Evolutionary conservation across 2,888 invertebrate genomes (phyloP), one percentile per base, ranked within the genome.

Genomic region (Polyommatus iphigenia): DNA sequence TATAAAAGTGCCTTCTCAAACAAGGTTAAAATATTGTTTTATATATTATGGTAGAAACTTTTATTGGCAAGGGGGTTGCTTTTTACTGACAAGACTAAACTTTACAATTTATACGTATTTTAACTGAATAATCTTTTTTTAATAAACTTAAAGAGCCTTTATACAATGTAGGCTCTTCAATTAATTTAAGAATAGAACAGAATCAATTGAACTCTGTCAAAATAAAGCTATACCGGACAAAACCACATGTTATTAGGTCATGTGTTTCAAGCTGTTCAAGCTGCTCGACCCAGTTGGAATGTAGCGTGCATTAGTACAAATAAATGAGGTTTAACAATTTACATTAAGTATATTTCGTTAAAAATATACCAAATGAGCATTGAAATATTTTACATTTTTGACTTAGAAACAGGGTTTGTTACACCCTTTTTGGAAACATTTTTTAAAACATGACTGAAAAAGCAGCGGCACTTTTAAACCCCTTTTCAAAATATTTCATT

Each of bases 201-300:
- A 24, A 62, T 29, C 62, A 62, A 62, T 62, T 62, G 18, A 67
- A 67, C 13, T 5, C 29, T 32, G 67, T 67, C 67, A 32, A 67
- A 67, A 67, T 67, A 67, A 67, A 67, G 20, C 67, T 67, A 67
- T 29, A 29, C 67, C 6, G 29, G 67, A 67, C 67, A 67, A 32
- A 67, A 32, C 67, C 67, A 7, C 29, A 67, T 15, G 29, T 67
- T 67, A 67, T 67, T 67, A 67, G 67, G 67, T 67, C 67, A 67
- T 32, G 67, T 67, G 67, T 67, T 67, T 67, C 15, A 18, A 32
- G 29, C 24, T 59, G 59, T 67, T 32, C 29, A 67, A 67, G 67
- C 67, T 15, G 29, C 67, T 67, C 32, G 67, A 67, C 67, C 67
- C 67, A 67, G 29, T 67, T 67, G 67, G 24, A 67, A 67, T 24